phyloP scores from a whole-genome alignment of 2,888 invertebrate species.

The Germaria angustata region DNA sequence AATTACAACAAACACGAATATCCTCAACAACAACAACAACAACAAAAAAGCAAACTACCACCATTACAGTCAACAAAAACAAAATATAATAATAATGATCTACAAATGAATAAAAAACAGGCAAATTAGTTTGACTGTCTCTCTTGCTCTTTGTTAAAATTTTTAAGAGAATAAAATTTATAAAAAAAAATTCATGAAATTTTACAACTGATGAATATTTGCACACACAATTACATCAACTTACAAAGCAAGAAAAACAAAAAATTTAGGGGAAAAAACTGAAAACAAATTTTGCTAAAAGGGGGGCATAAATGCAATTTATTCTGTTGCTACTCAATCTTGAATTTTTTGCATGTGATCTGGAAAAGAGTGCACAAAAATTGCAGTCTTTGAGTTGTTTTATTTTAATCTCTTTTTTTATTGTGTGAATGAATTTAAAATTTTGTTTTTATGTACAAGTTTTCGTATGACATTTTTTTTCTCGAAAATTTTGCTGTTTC shows the following conservation, averaged over 20 bases:
- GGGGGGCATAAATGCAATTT: conserved; percentile 14
- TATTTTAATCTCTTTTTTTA: background rate
- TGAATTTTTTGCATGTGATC: conserved; percentile 18
- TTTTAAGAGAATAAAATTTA: background rate
- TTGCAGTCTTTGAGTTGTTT: background rate
- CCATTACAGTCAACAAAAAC: conserved; percentile 58
- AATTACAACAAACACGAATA: conserved; percentile 78
- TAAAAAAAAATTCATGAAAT: background rate
- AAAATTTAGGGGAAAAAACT: conserved; percentile 23
- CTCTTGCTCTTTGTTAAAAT: conserved; percentile 7
- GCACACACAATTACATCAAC: background rate
- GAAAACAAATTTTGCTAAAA: conserved; percentile 28
- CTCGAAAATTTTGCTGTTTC: background rate
- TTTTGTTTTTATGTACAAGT: background rate
- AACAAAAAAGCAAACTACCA: conserved; percentile 38
- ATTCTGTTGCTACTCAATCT: background rate
- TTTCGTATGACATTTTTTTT: background rate
- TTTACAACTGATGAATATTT: conserved; percentile 34
- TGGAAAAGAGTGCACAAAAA: conserved; percentile 19
- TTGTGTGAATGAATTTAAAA: background rate
- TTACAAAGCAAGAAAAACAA: background rate
- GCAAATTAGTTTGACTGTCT: conserved; percentile 38
- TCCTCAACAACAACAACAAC: conserved; percentile 66
- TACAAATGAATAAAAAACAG: conserved; percentile 42
- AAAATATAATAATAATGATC: conserved; percentile 53